Base-by-base conservation (phyloP, 2,797 vertebrate species). In the Sarcoramphus papa region DNA sequence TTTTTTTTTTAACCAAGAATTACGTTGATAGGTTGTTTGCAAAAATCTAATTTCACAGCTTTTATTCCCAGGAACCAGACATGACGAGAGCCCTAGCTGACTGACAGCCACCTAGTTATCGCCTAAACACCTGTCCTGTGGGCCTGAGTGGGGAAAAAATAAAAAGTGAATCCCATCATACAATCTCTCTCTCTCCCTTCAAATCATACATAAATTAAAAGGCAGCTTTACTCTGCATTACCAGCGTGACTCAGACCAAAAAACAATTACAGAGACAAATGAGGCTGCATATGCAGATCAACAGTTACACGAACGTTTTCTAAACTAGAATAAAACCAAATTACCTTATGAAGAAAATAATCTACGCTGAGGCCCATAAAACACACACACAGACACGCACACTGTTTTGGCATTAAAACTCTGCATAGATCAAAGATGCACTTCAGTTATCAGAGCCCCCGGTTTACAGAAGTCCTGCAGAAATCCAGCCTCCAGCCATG, bases 361-460 rank as follows among this genome's bases (percentile, higher is more conserved):
- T 35, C 88, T 80, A 92, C 43, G 28, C 78, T 9, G 54, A 93
- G 80, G 92, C 69, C 64, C 64, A 33, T 45, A 68, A 63, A 48
- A 91, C 45, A 92, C 33, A 48, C 50, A 84, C 24, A 7, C 21
- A 53, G 73, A 78, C 70, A 95, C n/a, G 35, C 79, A 90, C 20
- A 75, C 90, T 25, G 91, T 95, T 95, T 95, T 95, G 93, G 96
- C 95, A 90, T 96, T 85, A 94, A 96, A 97, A 97, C 97, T 97
- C 97, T 97, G 95, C 96, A 97, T 94, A 95, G 97, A 93, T 97
- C 78, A 92, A 96, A 97, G 93, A 96, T 88, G 95, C 82, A 78
- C 83, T 72, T 96, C 79, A 95, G 74, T 81, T 74, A 85, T 68
- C 75, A 88, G 92, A 82, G 67, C 85, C 79, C 75, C 86, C 9